Evolutionary conservation across 2,113 vertebrate genomes (phyloP).

Genomic region (Cariama cristata): DNA sequence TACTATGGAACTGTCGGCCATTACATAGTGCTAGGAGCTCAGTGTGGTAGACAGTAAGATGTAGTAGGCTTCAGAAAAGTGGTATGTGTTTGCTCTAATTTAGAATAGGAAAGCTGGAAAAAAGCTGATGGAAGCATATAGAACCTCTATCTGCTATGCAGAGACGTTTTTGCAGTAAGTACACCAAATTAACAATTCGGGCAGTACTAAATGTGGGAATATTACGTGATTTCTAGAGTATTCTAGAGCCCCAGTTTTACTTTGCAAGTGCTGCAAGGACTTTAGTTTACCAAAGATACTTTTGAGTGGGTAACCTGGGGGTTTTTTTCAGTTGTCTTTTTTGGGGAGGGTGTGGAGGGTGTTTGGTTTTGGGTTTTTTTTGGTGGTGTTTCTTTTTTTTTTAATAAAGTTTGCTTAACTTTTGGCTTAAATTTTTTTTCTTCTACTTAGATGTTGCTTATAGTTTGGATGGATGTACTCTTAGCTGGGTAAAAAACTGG

Average conservation of each 20-base stretch:
- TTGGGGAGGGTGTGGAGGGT: no score
- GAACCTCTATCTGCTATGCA: background rate
- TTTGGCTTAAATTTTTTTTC: background rate
- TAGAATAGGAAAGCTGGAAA: background rate
- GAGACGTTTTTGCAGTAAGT: background rate
- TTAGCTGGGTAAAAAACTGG: no score
- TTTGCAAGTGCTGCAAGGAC: background rate
- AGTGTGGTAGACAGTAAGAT: background rate
- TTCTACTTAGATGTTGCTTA: background rate
- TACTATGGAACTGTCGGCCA: background rate
- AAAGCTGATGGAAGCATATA: background rate
- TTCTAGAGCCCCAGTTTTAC: background rate
- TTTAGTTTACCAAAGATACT: background rate
- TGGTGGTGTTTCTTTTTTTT: background rate
- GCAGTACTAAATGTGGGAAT: background rate
- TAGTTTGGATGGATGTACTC: no score
- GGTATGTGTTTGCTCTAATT: background rate
- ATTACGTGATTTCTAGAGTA: no score
- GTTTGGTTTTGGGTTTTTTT: no score
- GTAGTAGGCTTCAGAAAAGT: background rate
- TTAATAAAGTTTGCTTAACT: background rate
- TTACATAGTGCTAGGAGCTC: background rate
- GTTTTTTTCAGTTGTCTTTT: background rate
- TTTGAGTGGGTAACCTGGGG: background rate
- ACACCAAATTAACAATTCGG: background rate